These are phyloP conservation scores for Mesocentrotus franciscanus DNA, from an alignment of 53 echinoderm and acorn worm genomes.

Conservation along the genomic window DNA sequence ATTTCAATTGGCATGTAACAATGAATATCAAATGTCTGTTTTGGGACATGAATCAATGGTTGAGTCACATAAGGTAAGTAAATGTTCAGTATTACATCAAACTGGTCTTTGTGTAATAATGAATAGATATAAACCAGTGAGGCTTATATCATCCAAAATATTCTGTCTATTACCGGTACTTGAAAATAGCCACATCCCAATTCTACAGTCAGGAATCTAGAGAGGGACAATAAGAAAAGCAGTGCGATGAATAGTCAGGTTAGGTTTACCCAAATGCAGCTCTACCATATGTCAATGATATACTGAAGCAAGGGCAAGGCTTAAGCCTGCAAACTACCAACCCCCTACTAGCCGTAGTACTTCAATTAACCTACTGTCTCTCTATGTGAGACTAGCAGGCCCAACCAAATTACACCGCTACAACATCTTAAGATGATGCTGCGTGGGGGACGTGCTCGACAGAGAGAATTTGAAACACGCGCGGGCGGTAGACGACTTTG, in stretches of 20 bases:
- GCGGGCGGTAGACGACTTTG: slow-evolving; percentile 52
- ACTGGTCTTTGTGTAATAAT: no score
- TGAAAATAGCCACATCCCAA: no score
- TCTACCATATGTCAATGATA: no score
- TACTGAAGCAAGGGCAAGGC: background rate
- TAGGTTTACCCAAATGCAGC: background rate
- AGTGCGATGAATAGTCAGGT: background rate
- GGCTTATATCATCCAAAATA: no score
- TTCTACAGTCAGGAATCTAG: no score
- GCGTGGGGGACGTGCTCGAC: slow-evolving; percentile 32
- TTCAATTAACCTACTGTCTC: slow-evolving; percentile 29
- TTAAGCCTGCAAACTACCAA: background rate
- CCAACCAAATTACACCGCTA: slow-evolving; percentile 1
- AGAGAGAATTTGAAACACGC: slow-evolving; percentile 56
- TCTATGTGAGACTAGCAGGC: slow-evolving; percentile 14
- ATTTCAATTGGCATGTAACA: no score
- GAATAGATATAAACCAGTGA: no score
- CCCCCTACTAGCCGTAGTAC: slow-evolving; percentile 14
- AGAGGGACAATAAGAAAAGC: background rate
- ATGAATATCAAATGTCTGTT: no score
- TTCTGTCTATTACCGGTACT: no score
- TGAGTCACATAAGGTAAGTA: no score
- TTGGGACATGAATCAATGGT: no score
- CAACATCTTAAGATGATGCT: slow-evolving; percentile 10
- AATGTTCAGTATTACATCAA: no score